Evolutionary conservation across 2,888 invertebrate species (phyloP).

Genomic region (Ceratothoa steindachneri): DNA sequence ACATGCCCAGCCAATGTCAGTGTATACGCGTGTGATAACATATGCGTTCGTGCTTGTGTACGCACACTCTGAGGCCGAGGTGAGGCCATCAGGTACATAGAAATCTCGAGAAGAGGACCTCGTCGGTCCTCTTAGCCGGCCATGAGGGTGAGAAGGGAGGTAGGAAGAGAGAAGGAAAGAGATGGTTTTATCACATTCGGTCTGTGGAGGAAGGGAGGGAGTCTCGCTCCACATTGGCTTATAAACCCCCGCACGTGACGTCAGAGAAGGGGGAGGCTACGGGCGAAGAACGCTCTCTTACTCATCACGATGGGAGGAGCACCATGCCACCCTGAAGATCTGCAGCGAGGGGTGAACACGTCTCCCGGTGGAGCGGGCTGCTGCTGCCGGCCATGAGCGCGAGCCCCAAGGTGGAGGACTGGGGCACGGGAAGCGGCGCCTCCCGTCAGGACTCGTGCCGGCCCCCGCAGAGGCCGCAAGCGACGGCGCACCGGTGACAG

Average conservation of each 20-base stretch:
- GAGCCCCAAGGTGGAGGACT: not conserved
- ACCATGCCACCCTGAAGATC: not conserved
- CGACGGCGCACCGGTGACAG: slow-evolving; percentile 75
- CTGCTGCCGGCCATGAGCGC: not conserved
- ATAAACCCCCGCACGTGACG: no score
- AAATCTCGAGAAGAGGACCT: slow-evolving; percentile 18
- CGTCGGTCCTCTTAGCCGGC: not conserved
- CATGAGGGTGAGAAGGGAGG: no score
- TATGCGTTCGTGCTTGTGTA: slow-evolving; percentile 26
- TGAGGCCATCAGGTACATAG: slow-evolving; percentile 45
- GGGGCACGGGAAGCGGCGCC: slow-evolving; percentile 17
- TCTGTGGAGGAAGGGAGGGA: no score
- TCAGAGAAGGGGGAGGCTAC: no score
- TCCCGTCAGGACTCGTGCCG: slow-evolving; percentile 59
- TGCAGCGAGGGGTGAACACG: not conserved
- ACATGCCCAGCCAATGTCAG: no score
- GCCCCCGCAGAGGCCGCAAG: slow-evolving; percentile 78
- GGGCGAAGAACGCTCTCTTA: no score
- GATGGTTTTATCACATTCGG: no score
- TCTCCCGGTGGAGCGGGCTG: not conserved
- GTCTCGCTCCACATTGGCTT: no score
- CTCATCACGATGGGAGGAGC: no score
- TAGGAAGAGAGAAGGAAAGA: no score
- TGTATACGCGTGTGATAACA: no score
- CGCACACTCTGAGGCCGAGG: slow-evolving; percentile 46